These are phyloP conservation scores for Notechis scutatus DNA, from an alignment of 2,113 vertebrate species.

Conservation along the genomic window DNA sequence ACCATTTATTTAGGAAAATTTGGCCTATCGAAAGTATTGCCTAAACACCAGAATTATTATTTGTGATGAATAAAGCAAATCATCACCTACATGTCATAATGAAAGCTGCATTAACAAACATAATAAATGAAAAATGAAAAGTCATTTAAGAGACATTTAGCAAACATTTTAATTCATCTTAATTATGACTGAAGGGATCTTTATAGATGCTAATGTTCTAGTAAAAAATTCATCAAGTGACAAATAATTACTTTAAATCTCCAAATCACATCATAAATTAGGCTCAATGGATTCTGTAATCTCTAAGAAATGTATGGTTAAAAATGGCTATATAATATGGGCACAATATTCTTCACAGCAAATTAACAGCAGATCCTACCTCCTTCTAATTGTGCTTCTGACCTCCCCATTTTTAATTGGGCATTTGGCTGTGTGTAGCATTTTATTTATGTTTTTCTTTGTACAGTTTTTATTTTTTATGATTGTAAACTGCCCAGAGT, in stretches of 20 bases:
- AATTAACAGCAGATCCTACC: background rate
- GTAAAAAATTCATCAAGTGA: background rate
- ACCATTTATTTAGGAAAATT: background rate
- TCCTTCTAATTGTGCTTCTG: background rate
- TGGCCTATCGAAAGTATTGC: background rate
- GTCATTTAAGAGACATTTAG: background rate
- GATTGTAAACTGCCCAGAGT: background rate
- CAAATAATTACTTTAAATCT: background rate
- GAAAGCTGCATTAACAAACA: background rate
- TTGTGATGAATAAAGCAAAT: background rate
- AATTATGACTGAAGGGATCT: background rate
- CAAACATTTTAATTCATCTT: background rate
- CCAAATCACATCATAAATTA: background rate
- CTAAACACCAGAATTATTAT: background rate
- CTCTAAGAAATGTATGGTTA: background rate
- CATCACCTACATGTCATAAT: background rate
- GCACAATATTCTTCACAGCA: background rate
- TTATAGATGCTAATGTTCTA: background rate
- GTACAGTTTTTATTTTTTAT: background rate
- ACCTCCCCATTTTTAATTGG: background rate
- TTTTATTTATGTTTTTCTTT: background rate
- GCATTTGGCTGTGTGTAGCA: background rate
- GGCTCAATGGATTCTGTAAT: background rate
- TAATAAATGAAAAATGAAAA: background rate
- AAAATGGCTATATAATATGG: background rate